Evolutionary conservation across 1,140 invertebrate genomes (phyloP).

Genomic region (Cyphomyrmex costatus): DNA sequence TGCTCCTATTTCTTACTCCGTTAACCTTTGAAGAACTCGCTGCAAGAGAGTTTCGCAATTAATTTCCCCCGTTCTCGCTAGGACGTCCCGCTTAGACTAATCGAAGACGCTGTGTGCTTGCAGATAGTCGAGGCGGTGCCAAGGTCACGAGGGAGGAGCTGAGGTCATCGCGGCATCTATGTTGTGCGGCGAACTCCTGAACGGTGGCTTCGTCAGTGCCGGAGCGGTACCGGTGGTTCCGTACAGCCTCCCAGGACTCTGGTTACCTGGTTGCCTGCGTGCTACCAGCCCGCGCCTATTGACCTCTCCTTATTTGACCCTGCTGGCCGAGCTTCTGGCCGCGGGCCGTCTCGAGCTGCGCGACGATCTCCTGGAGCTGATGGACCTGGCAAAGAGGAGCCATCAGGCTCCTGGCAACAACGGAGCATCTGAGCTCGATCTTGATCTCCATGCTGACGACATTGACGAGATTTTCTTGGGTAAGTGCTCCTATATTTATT

Average conservation of each 20-base stretch:
- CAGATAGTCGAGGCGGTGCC: slow-evolving; percentile 72
- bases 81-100: slow-evolving; percentile 39
- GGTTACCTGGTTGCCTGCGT: slow-evolving; percentile 85
- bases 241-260: slow-evolving; percentile 84
- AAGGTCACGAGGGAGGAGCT: slow-evolving; percentile 77
- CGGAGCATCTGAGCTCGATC: slow-evolving; percentile 75
- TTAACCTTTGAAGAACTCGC: slow-evolving; percentile 47
- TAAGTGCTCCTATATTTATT: slow-evolving; percentile 72
- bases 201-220: slow-evolving; percentile 86
- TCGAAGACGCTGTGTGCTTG: slow-evolving; percentile 5
- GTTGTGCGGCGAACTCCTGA: slow-evolving; percentile 87
- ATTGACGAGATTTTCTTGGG: slow-evolving; percentile 84
- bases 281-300: slow-evolving; percentile 82
- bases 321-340: slow-evolving; percentile 84
- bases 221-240: slow-evolving; percentile 85
- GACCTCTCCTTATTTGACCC: slow-evolving; percentile 84
- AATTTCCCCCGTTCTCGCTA: slow-evolving; percentile 16
- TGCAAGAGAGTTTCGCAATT: slow-evolving; percentile 46
- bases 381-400: slow-evolving; percentile 79
- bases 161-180: slow-evolving; percentile 83
- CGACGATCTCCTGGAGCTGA: slow-evolving; percentile 72
- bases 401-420: slow-evolving; percentile 70
- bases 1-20: slow-evolving; percentile 30
- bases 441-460: slow-evolving; percentile 78
- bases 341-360: slow-evolving; percentile 79